These are phyloP conservation scores for Neotoma lepida DNA, from an alignment of 2,113 vertebrate genomes.

Conservation along the genomic window DNA sequence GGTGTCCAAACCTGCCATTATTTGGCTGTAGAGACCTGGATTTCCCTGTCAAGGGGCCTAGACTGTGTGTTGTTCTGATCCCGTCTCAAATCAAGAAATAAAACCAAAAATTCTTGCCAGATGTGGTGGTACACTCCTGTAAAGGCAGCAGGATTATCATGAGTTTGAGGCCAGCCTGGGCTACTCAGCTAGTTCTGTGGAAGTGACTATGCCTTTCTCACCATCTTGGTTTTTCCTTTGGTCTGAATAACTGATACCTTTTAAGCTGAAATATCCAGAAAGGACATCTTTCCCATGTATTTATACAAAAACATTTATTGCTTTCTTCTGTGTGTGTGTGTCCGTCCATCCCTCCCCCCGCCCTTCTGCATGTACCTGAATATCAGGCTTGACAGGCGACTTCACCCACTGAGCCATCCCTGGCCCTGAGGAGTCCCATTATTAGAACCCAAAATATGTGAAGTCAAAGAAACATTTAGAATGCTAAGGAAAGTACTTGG, in stretches of 20 bases:
- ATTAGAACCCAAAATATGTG: neutral
- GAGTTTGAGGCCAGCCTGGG: neutral
- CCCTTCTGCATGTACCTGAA: neutral
- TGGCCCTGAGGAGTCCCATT: neutral
- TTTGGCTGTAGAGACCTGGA: neutral
- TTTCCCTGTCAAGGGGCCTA: neutral
- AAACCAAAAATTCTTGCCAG: neutral
- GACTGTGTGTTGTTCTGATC: neutral
- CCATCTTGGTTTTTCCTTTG: neutral
- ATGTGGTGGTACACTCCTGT: neutral
- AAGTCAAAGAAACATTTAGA: constrained; percentile 41
- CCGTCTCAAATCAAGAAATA: neutral
- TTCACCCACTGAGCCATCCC: neutral
- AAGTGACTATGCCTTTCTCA: neutral
- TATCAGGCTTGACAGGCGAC: neutral
- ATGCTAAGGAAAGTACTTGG: neutral
- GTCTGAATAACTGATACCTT: neutral
- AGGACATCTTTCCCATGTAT: neutral
- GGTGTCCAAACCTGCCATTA: neutral
- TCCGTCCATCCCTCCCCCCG: neutral
- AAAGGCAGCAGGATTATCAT: neutral
- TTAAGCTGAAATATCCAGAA: neutral
- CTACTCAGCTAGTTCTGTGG: neutral
- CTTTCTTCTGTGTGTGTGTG: neutral
- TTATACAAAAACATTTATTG: neutral